Evolutionary conservation across 2,797 vertebrate species (phyloP).

Genomic region (Oryzias dopingdopingensis): DNA sequence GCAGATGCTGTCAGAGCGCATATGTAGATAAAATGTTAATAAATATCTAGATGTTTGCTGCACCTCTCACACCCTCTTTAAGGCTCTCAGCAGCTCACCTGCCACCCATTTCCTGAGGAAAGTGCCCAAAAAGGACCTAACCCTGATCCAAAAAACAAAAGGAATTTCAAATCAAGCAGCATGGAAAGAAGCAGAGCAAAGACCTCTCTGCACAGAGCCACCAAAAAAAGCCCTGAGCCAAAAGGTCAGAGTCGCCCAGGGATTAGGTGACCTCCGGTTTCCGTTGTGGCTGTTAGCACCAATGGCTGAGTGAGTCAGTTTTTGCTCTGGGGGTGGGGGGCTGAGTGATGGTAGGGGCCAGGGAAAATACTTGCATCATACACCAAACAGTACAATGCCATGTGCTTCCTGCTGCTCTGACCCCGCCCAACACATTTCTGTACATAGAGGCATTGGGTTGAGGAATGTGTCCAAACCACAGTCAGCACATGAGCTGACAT

Average conservation of each 20-base stretch:
- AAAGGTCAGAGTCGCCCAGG: constrained; percentile 74
- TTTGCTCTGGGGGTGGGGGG: constrained; percentile 25
- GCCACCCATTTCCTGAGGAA: constrained; percentile 58
- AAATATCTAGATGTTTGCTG: too few species aligned
- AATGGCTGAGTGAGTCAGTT: constrained; percentile 30
- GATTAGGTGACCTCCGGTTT: constrained; percentile 84
- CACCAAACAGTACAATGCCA: constrained; percentile 71
- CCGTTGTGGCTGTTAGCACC: constrained; percentile 72
- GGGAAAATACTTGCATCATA: constrained; percentile 81
- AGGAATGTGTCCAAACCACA: constrained; percentile 67
- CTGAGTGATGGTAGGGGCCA: constrained; percentile 32
- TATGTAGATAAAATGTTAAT: too few species aligned
- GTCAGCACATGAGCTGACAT: constrained; percentile 3
- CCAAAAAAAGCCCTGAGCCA: constrained; percentile 81
- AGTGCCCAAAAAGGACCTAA: constrained; percentile 56
- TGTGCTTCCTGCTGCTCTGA: constrained; percentile 52
- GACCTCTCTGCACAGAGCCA: constrained; percentile 39
- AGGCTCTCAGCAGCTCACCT: constrained; percentile 32
- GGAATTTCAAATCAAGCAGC: constrained; percentile 55
- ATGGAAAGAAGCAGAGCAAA: constrained; percentile 66
- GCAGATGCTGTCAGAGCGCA: too few species aligned
- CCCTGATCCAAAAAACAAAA: constrained; percentile 68
- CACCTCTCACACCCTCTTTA: constrained; percentile 15
- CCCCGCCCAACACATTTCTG: constrained; percentile 22
- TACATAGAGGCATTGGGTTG: constrained; percentile 37